Conservation (phyloP, 2,888 invertebrate species). For the Ophion slaviceki region DNA sequence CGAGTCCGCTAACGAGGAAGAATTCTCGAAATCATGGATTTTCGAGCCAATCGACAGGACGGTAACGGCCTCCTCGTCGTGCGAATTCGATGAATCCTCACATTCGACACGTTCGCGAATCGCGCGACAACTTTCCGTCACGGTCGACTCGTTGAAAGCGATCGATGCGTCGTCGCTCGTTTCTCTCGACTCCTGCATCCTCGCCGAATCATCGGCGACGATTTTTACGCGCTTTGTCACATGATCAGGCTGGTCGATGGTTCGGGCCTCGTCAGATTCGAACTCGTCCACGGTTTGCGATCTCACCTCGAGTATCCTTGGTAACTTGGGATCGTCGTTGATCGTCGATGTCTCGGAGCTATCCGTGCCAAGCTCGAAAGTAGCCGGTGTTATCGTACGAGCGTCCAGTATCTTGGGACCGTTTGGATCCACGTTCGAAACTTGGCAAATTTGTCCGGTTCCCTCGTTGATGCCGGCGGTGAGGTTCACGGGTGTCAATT, state of each 20-base stretch:
- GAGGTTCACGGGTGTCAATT: background rate
- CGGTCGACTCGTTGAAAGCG: background rate
- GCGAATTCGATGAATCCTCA: conserved; percentile 39
- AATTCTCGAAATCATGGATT: conserved; percentile 31
- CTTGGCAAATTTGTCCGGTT: conserved; percentile 16
- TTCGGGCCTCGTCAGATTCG: background rate
- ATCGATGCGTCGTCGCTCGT: conserved; percentile 22
- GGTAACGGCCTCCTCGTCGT: conserved; percentile 9
- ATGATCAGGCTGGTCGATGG: conserved; percentile 14
- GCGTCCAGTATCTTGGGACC: conserved; percentile 76
- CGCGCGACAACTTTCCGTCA: background rate
- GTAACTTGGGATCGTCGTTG: conserved; percentile 26
- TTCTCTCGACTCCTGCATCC: conserved; percentile 1
- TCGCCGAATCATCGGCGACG: conserved; percentile 34
- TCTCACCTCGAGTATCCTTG: conserved; percentile 71
- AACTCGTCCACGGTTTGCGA: conserved; percentile 66
- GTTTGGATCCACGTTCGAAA: conserved; percentile 38
- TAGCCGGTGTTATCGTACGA: conserved; percentile 74
- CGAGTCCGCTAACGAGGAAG: conserved; percentile 24
- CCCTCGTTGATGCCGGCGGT: background rate
- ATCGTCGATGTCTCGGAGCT: conserved; percentile 38
- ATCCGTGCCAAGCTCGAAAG: conserved; percentile 72
- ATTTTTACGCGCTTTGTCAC: conserved; percentile 44
- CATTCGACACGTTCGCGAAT: background rate
- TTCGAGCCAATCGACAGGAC: conserved; percentile 15